These are phyloP conservation scores for Bilobella aurantiaca DNA, from an alignment of 1,140 invertebrate genomes.

Conservation along the genomic window DNA sequence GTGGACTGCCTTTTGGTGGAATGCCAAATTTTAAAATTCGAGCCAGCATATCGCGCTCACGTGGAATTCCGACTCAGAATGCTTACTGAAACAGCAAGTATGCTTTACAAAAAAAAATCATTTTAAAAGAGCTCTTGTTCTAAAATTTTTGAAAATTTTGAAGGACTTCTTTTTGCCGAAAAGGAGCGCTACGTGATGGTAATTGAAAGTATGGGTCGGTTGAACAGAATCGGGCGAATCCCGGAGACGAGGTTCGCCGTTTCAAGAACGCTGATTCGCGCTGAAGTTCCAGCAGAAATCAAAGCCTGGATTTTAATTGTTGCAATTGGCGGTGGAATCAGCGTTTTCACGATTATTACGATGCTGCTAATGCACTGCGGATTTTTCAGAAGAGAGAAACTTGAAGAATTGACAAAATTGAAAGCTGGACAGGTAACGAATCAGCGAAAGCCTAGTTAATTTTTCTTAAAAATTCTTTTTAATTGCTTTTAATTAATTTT, in stretches of 20 bases:
- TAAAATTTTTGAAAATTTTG: background rate
- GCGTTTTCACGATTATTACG: background rate
- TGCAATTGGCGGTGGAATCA: background rate
- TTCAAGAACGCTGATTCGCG: background rate
- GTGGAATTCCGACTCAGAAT: slow-evolving; percentile 3
- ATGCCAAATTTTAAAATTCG: background rate
- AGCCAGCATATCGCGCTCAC: background rate
- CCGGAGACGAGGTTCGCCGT: background rate
- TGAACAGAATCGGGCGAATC: background rate
- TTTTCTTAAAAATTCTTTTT: background rate
- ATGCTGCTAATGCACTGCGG: background rate
- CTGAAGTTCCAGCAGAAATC: background rate
- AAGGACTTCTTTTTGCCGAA: background rate
- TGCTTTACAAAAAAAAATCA: no score
- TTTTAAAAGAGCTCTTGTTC: no score
- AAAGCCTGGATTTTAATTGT: slow-evolving; percentile 13
- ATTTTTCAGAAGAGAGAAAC: slow-evolving; percentile 2
- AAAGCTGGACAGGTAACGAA: background rate
- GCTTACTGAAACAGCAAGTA: slow-evolving; percentile 7
- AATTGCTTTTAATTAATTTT: background rate
- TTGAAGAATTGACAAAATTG: background rate
- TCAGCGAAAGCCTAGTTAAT: background rate
- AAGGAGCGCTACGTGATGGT: background rate
- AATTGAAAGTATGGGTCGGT: background rate
- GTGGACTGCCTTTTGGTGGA: background rate